Evolutionary conservation across 2,888 invertebrate species (phyloP).

Genomic region (Mythimna lalbum): DNA sequence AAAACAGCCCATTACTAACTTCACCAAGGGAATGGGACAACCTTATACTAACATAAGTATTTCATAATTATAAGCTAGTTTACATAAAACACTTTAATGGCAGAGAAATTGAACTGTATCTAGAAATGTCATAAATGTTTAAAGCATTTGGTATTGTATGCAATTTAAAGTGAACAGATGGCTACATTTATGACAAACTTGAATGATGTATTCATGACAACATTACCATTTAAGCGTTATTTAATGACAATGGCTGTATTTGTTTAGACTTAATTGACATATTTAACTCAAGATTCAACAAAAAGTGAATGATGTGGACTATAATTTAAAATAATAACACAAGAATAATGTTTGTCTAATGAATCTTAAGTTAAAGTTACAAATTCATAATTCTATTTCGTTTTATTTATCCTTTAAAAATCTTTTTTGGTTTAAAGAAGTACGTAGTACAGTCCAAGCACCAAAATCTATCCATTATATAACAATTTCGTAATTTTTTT

Average conservation of each 20-base stretch:
- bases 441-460: constrained; percentile 37
- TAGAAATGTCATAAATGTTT: constrained; percentile 59
- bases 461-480: constrained; percentile 10
- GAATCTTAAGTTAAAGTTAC: constrained; percentile 60
- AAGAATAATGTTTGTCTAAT: constrained; percentile 25
- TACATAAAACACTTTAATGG: constrained; percentile 47
- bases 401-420: constrained; percentile 7
- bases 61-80: constrained; percentile 4
- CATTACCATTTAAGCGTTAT: constrained; percentile 66
- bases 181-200: constrained; percentile 56
- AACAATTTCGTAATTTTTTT: neutral
- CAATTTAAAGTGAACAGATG: constrained; percentile 43
- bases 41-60: constrained; percentile 41
- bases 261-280: constrained; percentile 23
- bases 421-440: neutral
- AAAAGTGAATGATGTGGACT: constrained; percentile 32
- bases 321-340: constrained; percentile 28
- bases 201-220: constrained; percentile 51
- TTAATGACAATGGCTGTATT: constrained; percentile 41
- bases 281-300: constrained; percentile 62
- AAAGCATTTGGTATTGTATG: constrained; percentile 35
- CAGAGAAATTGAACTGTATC: constrained; percentile 38
- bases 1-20: constrained; percentile 83
- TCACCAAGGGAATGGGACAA: constrained; percentile 61
- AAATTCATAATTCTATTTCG: constrained; percentile 2